phyloP scores from a whole-genome alignment of 2,113 vertebrate genomes.

The Scopus umbretta region DNA sequence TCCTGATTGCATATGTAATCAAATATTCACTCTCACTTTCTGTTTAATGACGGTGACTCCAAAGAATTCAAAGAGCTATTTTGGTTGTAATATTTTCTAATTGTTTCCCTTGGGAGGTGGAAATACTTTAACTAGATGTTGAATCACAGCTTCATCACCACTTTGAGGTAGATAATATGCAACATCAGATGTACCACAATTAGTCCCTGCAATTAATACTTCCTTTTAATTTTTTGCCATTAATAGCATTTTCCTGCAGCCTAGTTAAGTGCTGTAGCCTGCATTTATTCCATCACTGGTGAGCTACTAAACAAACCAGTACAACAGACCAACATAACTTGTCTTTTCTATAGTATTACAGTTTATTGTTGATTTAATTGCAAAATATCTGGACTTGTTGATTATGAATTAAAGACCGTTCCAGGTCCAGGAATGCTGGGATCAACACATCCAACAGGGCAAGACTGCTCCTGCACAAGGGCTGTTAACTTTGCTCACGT shows the following conservation, averaged over 20 bases:
- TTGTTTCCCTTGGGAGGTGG: background rate
- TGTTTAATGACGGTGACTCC: background rate
- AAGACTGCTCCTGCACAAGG: background rate
- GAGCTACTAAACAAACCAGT: background rate
- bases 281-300: background rate
- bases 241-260: background rate
- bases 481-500: background rate
- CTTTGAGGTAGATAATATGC: background rate
- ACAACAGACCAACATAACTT: background rate
- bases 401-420: background rate
- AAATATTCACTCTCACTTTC: background rate
- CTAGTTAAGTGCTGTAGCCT: background rate
- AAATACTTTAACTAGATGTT: background rate
- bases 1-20: background rate
- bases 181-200: background rate
- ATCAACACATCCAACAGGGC: background rate
- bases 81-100: background rate
- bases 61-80: background rate
- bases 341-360: background rate
- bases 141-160: background rate
- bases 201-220: background rate
- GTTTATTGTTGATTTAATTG: background rate
- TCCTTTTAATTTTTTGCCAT: background rate
- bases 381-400: background rate
- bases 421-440: background rate